Conservation (phyloP, 2,797 vertebrate genomes). For the Chelonia mydas region DNA sequence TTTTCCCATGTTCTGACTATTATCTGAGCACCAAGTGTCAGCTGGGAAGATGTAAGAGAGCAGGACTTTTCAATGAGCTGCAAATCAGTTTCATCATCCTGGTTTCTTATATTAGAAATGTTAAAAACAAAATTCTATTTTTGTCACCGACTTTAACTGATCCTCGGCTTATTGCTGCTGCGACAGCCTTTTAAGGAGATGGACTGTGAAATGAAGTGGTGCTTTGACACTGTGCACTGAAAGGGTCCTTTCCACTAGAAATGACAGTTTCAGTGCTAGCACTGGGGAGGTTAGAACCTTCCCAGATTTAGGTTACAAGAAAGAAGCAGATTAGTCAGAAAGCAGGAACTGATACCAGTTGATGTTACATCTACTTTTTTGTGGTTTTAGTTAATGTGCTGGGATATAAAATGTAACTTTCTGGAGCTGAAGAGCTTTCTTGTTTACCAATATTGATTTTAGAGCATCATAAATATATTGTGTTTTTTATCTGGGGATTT, state of each 20-base stretch:
- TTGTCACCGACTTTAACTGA: conserved; percentile 59
- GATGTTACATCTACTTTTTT: background rate
- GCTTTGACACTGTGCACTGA: background rate
- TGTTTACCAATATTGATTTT: background rate
- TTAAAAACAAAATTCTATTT: conserved; percentile 50
- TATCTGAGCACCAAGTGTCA: conserved; percentile 59
- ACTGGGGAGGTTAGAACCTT: background rate
- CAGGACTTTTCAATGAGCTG: conserved; percentile 47
- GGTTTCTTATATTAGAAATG: background rate
- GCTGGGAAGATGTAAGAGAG: conserved; percentile 39
- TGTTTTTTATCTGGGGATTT: background rate
- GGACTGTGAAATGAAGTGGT: conserved; percentile 52
- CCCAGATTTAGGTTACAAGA: background rate
- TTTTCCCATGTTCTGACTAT: conserved; percentile 25
- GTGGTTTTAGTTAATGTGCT: background rate
- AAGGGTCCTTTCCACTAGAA: conserved; percentile 8
- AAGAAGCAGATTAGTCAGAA: background rate
- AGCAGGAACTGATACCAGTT: background rate
- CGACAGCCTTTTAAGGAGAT: conserved; percentile 65
- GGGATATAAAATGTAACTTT: background rate
- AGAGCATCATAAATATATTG: background rate
- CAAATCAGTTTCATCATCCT: conserved; percentile 9
- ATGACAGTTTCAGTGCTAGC: conserved; percentile 12
- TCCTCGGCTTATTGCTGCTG: conserved; percentile 48
- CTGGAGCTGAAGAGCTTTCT: background rate